phyloP scores from a whole-genome alignment of 2,888 invertebrate species.

The Tyria jacobaeae region DNA sequence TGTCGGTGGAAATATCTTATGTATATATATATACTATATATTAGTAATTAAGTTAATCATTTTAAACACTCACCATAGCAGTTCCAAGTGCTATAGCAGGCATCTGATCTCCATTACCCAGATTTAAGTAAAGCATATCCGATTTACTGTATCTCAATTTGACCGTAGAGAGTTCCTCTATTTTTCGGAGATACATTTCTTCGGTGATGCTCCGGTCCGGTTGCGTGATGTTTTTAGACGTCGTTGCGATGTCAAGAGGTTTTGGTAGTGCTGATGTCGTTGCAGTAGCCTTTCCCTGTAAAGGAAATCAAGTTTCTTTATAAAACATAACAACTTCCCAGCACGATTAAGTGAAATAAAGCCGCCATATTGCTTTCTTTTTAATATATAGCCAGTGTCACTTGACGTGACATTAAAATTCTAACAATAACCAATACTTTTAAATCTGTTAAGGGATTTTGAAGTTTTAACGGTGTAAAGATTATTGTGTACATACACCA shows the following conservation, averaged over 20 bases:
- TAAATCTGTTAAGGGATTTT: no score
- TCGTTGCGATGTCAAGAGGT: background rate
- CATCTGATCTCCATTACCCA: constrained; percentile 62
- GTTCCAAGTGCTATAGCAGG: constrained; percentile 72
- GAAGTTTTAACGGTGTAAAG: no score
- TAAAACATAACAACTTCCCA: background rate
- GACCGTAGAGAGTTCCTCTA: constrained; percentile 58
- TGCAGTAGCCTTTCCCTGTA: constrained; percentile 57
- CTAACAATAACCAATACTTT: no score
- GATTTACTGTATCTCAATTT: constrained; percentile 55
- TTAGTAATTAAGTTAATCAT: background rate
- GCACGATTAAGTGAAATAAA: no score
- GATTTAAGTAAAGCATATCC: constrained; percentile 52
- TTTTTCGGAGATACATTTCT: constrained; percentile 51
- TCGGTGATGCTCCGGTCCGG: constrained; percentile 27
- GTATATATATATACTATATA: background rate
- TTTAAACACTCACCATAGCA: constrained; percentile 65
- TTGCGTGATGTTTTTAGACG: background rate
- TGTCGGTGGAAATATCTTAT: no score
- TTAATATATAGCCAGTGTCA: no score
- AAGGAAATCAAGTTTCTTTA: constrained; percentile 14
- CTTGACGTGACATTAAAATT: no score
- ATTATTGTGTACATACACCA: no score
- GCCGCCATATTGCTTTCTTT: no score
- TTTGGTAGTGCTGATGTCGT: background rate